Conservation (phyloP, 2,888 invertebrate genomes). For the Chymomyza amoena region DNA sequence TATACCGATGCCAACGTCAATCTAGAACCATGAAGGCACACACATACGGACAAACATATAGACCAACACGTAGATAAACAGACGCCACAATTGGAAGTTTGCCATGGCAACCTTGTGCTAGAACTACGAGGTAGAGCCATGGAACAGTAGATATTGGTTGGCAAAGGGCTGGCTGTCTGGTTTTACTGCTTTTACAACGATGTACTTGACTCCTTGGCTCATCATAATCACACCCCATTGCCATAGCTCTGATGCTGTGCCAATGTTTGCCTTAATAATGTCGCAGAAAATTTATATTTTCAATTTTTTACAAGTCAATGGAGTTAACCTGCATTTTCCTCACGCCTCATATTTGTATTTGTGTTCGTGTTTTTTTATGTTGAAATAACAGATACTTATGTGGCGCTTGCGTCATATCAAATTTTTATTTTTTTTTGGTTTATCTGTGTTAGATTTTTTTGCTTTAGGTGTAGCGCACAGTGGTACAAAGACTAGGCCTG, state of each 20-base stretch:
- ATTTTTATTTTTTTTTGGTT: not conserved
- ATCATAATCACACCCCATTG: constrained; percentile 71
- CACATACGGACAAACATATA: not conserved
- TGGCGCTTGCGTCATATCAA: not conserved
- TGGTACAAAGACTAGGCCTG: no score
- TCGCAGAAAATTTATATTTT: constrained; percentile 73
- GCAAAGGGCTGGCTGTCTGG: not conserved
- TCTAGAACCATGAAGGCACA: not conserved
- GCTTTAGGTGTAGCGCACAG: no score
- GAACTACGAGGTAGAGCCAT: not conserved
- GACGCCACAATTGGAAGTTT: constrained; percentile 69
- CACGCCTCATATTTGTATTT: not conserved
- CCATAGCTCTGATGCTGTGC: constrained; percentile 21
- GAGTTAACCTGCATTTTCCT: constrained; percentile 60
- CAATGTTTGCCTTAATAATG: constrained; percentile 73
- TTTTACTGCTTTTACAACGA: not conserved
- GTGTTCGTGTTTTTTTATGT: not conserved
- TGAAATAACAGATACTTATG: not conserved
- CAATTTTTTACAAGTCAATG: constrained; percentile 69
- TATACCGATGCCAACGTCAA: not conserved
- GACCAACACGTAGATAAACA: constrained; percentile 40
- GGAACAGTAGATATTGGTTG: not conserved
- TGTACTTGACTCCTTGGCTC: constrained; percentile 49
- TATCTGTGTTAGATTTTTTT: not conserved
- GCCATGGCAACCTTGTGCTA: constrained; percentile 48